Percentiles rank a stretch among this genome's conserved stretches.
Conservation (phyloP, 2,797 vertebrate genomes). For the Carcharodon carcharias region DNA sequence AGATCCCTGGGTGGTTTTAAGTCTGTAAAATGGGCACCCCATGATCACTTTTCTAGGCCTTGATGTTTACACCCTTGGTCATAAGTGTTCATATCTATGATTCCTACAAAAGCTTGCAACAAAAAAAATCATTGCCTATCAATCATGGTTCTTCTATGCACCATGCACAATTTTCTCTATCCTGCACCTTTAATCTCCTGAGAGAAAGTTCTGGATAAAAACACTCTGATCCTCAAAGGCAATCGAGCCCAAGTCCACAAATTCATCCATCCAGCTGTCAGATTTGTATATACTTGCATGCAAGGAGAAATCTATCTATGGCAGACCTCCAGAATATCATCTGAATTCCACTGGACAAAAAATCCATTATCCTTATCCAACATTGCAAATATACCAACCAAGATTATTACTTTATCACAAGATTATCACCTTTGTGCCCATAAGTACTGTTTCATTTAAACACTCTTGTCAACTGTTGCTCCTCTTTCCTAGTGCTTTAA, state of each 20-base stretch:
- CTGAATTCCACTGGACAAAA: not conserved
- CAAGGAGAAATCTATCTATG: not conserved
- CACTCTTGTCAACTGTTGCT: too few relatives aligned
- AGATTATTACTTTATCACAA: not conserved
- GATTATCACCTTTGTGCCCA: not conserved
- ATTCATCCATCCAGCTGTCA: conserved; percentile 4
- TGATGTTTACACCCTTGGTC: not conserved
- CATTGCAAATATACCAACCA: not conserved
- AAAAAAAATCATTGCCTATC: not conserved
- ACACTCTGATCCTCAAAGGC: not conserved
- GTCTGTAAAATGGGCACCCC: not conserved
- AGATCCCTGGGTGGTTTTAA: not conserved
- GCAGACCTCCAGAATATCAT: not conserved
- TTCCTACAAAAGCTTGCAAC: not conserved
- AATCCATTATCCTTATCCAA: not conserved
- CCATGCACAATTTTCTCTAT: not conserved
- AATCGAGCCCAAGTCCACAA: not conserved
- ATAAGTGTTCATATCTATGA: not conserved
- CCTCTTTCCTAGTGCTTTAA: too few relatives aligned
- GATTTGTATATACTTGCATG: not conserved
- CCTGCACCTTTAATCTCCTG: not conserved
- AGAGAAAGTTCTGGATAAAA: not conserved
- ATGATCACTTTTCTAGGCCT: not conserved
- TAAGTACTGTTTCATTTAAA: too few relatives aligned
- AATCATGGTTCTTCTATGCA: not conserved